These are phyloP conservation scores for Dinocampus coccinellae DNA, from an alignment of 2,888 invertebrate species.

Conservation along the genomic window DNA sequence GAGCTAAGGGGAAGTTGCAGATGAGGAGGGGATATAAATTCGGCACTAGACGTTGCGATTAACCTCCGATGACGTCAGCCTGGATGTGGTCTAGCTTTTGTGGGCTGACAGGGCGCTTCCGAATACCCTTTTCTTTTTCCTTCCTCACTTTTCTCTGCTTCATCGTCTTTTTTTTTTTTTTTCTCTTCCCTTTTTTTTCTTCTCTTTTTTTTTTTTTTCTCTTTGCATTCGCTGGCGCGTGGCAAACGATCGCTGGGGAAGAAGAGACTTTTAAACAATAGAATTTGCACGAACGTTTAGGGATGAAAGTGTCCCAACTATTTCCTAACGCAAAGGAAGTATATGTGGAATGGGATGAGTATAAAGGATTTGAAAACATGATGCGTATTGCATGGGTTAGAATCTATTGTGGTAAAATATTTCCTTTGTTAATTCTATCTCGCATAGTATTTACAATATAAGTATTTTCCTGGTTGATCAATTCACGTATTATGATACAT, in stretches of 20 bases:
- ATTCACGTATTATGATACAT: background rate
- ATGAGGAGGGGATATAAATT: constrained; percentile 65
- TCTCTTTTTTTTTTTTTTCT: background rate
- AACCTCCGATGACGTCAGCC: constrained; percentile 34
- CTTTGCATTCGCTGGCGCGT: background rate
- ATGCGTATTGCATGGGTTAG: constrained; percentile 28
- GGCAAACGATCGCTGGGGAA: constrained; percentile 1
- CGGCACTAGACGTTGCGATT: constrained; percentile 43
- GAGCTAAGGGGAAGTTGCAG: background rate
- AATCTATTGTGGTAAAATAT: constrained; percentile 20
- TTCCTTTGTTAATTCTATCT: constrained; percentile 17
- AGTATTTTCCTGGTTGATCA: constrained; percentile 6
- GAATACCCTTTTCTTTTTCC: background rate
- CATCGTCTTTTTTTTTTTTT: constrained; percentile 23
- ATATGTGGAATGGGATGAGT: constrained; percentile 13
- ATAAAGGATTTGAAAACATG: constrained; percentile 44
- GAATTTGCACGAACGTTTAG: constrained; percentile 23
- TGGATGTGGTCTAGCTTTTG: constrained; percentile 24
- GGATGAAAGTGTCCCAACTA: constrained; percentile 25
- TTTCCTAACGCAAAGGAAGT: background rate
- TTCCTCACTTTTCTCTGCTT: constrained; percentile 14
- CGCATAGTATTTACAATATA: background rate
- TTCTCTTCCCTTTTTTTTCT: constrained; percentile 3
- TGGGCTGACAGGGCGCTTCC: constrained; percentile 30
- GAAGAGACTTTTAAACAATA: constrained; percentile 18